Evolutionary conservation across 2,888 invertebrate genomes (phyloP), one percentile per base, ranked within the genome.

Genomic region (Parthenolecanium corni): DNA sequence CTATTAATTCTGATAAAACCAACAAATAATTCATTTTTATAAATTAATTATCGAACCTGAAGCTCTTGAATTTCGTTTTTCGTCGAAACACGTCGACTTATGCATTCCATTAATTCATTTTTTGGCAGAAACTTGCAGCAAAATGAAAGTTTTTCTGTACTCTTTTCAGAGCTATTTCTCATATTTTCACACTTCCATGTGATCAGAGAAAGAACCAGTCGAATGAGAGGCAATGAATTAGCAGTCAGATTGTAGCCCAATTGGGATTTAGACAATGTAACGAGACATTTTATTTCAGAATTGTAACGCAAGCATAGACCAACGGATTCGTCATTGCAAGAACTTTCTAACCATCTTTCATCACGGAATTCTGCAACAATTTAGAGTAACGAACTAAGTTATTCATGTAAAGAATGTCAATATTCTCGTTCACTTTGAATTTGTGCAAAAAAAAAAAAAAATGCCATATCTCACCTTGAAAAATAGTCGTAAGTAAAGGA

Each of bases 21-120:
- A 46, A 20, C n/a, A 49, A 49, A 49, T 21, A 20, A n/a, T n/a
- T n/a, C n/a, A n/a, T n/a, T n/a, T n/a, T n/a, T n/a, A n/a, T n/a
- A n/a, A n/a, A n/a, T n/a, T n/a, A 42, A 42, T 31, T 42, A 42
- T 18, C 14, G 38, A 40, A 76, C 76, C 71, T 75, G 72, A 52
- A 74, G 68, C 21, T 67, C 64, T 46, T 68, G 76, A 71, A 69
- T 74, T 69, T 66, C 74, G 71, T 71, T 69, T 72, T 76, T 69
- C 16, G 67, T 61, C 23, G 54, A 31, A 24, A 67, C 64, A 51
- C 68, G 67, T 21, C 63, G 62, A 46, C 67, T 67, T 20, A 67
- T 46, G 20, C 64, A 62, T 47, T 58, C 61, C 24, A 67, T 51
- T 31, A 69, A 64, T 20, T 57, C 53, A 9, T 64, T 36, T 18